phyloP scores from a whole-genome alignment of 2,113 vertebrate species.

The Notothenia coriiceps region DNA sequence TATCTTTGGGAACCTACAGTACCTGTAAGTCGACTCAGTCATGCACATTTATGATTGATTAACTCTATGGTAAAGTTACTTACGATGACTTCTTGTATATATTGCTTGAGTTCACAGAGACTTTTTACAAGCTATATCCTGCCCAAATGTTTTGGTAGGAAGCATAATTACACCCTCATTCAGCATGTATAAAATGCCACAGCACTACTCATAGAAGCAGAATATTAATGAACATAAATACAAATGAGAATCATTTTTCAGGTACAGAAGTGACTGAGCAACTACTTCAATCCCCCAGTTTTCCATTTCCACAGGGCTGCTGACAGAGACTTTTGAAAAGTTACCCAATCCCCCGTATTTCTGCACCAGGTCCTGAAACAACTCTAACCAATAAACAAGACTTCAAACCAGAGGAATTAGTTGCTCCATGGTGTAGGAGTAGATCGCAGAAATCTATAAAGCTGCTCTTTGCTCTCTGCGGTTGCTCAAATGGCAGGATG shows the following conservation, averaged over 20 bases:
- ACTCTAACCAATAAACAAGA: conserved; percentile 56
- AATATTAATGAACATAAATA: conserved; percentile 61
- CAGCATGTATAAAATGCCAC: conserved; percentile 62
- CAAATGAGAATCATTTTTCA: conserved; percentile 45
- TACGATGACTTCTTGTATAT: conserved; percentile 21
- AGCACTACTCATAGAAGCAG: conserved; percentile 28
- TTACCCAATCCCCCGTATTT: not conserved
- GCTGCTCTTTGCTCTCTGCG: conserved; percentile 57
- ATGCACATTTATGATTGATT: conserved; percentile 17
- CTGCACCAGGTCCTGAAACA: conserved; percentile 14
- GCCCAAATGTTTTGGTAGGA: conserved; percentile 36
- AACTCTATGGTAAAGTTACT: conserved; percentile 8
- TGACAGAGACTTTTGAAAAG: conserved; percentile 45
- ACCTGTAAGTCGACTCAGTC: conserved; percentile 1
- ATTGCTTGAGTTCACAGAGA: conserved; percentile 22
- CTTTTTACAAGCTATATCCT: conserved; percentile 36
- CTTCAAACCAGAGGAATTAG: conserved; percentile 69
- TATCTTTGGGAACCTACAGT: conserved; percentile 11
- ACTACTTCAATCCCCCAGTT: conserved; percentile 4
- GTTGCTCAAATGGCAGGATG: conserved; percentile 59
- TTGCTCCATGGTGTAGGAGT: conserved; percentile 58
- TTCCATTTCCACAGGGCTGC: conserved; percentile 43
- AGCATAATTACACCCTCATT: conserved; percentile 64
- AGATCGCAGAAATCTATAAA: conserved; percentile 60
- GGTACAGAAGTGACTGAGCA: not conserved